Percentiles rank a stretch among this genome's conserved stretches.
phyloP scores from a whole-genome alignment of 2,113 vertebrate species.

The Eidolon helvum region DNA sequence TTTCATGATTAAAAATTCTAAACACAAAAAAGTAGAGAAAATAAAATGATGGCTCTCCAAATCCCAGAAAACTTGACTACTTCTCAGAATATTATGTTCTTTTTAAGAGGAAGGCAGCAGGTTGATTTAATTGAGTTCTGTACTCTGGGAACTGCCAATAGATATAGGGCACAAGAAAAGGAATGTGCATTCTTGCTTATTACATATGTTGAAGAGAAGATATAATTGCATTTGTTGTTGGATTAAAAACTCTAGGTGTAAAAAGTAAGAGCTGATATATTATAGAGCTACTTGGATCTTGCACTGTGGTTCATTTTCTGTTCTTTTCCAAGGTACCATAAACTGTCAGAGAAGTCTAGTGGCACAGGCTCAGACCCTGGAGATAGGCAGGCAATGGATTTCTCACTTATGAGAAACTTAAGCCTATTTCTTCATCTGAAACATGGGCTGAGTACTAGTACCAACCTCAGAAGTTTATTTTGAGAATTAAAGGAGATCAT shows the following conservation, averaged over 20 bases:
- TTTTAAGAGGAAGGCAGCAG: background rate
- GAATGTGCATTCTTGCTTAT: too few species aligned
- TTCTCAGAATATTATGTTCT: background rate
- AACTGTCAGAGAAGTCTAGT: background rate
- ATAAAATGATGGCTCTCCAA: background rate
- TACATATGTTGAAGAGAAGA: background rate
- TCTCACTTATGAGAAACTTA: background rate
- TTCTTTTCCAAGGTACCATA: background rate
- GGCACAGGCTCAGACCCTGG: background rate
- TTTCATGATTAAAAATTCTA: background rate
- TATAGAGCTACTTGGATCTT: too few species aligned
- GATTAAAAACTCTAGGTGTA: background rate
- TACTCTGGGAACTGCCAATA: background rate
- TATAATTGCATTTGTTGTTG: background rate
- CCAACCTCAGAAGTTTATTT: background rate
- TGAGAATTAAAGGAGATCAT: background rate
- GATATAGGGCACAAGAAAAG: background rate
- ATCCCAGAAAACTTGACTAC: background rate
- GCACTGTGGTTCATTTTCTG: background rate
- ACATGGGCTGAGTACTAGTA: background rate
- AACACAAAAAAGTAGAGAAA: background rate
- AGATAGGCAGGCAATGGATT: background rate
- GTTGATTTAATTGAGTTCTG: background rate
- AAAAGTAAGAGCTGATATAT: background rate
- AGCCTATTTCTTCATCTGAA: background rate